Percentiles rank a stretch among this genome's conserved stretches.
Evolutionary conservation across 2,797 vertebrate species (phyloP).

Genomic region (Sebastes jordani): DNA sequence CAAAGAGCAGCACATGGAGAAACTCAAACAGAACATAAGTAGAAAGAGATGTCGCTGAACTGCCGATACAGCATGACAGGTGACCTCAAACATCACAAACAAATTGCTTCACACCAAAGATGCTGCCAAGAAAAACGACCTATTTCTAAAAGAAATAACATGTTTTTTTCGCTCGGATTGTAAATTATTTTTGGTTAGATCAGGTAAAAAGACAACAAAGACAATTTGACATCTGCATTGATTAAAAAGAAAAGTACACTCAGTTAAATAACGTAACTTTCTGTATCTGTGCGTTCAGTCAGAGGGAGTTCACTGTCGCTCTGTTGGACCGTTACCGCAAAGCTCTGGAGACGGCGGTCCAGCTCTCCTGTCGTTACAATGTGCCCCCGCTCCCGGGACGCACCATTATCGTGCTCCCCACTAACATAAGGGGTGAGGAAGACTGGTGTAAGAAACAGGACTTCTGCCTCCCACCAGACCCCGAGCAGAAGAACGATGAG

Average conservation of each 20-base stretch:
- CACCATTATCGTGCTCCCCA: constrained; percentile 77
- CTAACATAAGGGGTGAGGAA: accelerated
- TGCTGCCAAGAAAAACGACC: neutral
- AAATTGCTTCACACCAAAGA: neutral
- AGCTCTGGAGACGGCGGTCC: constrained; percentile 86
- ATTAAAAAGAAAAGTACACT: neutral
- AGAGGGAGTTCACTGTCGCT: constrained; percentile 42
- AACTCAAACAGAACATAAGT: neutral
- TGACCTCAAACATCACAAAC: neutral
- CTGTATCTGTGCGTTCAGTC: constrained; percentile 47
- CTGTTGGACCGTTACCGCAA: constrained; percentile 82
- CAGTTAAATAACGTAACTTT: neutral
- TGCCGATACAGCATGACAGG: neutral
- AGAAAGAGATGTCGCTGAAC: neutral
- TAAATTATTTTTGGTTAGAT: neutral
- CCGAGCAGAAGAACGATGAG: neutral
- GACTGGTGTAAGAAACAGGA: constrained; percentile 21
- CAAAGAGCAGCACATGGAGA: neutral
- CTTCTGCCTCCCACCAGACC: constrained; percentile 71
- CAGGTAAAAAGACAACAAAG: neutral
- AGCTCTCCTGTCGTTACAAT: constrained; percentile 86
- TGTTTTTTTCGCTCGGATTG: neutral
- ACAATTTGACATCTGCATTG: neutral
- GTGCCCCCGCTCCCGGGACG: constrained; percentile 86
- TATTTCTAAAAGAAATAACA: neutral